Conservation (phyloP, 2,113 vertebrate genomes). For the Galemys pyrenaicus region DNA sequence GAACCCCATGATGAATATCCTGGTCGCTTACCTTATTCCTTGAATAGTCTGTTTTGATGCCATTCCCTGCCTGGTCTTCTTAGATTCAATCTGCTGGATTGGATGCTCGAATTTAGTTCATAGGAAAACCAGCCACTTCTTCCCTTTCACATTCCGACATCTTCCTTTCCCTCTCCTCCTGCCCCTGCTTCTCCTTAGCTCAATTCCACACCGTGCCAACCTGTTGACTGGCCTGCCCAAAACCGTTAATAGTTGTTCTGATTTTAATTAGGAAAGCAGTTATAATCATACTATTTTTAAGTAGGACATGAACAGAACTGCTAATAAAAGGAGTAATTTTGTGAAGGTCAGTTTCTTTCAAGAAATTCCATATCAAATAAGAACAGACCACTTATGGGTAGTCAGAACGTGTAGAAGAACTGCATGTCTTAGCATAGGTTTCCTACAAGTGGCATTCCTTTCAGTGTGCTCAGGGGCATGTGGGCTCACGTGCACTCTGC, state of each 20-base stretch:
- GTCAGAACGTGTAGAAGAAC: not conserved
- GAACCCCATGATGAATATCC: not conserved
- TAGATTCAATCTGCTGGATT: not conserved
- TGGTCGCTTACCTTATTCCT: not conserved
- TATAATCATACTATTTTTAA: not conserved
- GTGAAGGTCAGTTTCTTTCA: constrained; percentile 1
- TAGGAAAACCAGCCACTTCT: not conserved
- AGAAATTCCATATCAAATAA: not conserved
- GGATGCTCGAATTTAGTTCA: not conserved
- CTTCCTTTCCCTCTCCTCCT: not conserved
- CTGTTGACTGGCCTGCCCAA: not conserved
- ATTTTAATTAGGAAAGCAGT: constrained; percentile 16
- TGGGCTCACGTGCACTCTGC: not conserved
- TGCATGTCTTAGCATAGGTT: not conserved
- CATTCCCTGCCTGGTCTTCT: not conserved
- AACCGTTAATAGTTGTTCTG: not conserved
- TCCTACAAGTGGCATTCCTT: not conserved
- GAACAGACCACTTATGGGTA: not conserved
- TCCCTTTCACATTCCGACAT: not conserved
- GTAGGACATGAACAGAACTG: not conserved
- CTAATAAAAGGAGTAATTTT: constrained; percentile 32
- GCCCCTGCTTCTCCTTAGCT: not conserved
- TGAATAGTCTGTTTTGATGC: not conserved
- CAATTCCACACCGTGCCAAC: not conserved
- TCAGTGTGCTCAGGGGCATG: not conserved